These are phyloP conservation scores for Procavia capensis DNA, from an alignment of 2,113 vertebrate genomes.

Conservation along the genomic window DNA sequence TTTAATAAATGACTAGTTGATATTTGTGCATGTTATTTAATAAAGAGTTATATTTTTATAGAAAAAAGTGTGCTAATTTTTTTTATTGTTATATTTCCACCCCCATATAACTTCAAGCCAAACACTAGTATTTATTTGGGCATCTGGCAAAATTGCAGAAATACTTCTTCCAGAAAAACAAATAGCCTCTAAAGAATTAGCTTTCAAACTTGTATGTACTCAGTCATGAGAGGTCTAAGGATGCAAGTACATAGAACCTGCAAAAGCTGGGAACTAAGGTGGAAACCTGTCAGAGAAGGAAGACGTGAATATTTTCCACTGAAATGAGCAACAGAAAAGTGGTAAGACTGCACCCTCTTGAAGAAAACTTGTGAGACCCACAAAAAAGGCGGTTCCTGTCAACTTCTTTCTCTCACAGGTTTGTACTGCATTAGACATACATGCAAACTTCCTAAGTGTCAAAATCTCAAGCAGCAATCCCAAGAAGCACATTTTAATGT, in stretches of 20 bases:
- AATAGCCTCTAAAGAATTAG: slow-evolving; percentile 15
- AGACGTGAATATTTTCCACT: not conserved
- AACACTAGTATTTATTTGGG: slow-evolving; percentile 23
- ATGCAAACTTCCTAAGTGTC: not conserved
- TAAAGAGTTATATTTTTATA: slow-evolving; percentile 86
- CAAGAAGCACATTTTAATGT: slow-evolving; percentile 9
- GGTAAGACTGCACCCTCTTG: not conserved
- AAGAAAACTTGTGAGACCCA: not conserved
- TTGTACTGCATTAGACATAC: not conserved
- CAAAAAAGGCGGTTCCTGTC: too few species aligned
- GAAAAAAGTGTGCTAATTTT: slow-evolving; percentile 79
- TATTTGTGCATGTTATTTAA: slow-evolving; percentile 86
- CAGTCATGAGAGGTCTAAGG: not conserved
- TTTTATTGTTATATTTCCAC: slow-evolving; percentile 44
- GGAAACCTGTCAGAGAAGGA: not conserved
- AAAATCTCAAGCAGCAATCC: not conserved
- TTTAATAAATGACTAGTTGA: slow-evolving; percentile 83
- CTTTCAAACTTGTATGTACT: not conserved
- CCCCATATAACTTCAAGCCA: not conserved
- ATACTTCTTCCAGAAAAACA: slow-evolving; percentile 1
- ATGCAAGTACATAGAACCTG: not conserved
- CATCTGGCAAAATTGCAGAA: slow-evolving; percentile 44
- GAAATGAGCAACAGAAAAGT: not conserved
- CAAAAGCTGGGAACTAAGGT: too few species aligned
- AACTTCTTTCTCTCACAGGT: not conserved